Base-by-base conservation (phyloP, 2,113 vertebrate genomes). In the Tyrannus savana region DNA sequence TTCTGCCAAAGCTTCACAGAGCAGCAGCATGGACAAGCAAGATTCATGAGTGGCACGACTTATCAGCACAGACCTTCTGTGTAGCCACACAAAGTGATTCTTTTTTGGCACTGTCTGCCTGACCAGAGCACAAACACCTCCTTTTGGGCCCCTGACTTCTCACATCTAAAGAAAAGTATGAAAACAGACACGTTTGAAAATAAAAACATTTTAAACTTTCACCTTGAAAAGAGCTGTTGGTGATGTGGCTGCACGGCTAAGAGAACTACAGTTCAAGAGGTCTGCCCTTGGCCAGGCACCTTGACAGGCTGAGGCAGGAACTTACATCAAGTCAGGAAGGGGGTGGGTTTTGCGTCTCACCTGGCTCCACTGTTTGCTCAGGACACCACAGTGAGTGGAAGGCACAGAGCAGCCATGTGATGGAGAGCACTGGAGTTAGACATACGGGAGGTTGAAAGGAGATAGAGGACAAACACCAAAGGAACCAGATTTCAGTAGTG, bases 211-310 rank as follows among this genome's bases (percentile, higher is more conserved):
- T 77, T 17, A 71, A 81, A 62, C 15, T 33, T 52, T 71, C 53
- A 81, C 30, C 55, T 63, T 50, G 31, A 55, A 39, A 62, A 56
- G 22, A 67, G 14, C 14, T 58, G 5, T 17, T 77, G 25, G 28
- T 1, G 0, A n/a, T 8, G 22, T 12, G 10, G 30, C 17, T 67
- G 19, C 2, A 1, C 3, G 12, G 11, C 41, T 42, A 46, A 24
- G 55, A 73, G 23, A 80, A 42, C 6, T 59, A 15, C 18, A 59
- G 3, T 17, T 72, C 21, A 17, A 44, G 50, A 47, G 3, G 9
- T 37, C 42, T 55, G 14, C 9, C 17, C 5, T 79, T 30, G 18
- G 30, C 16, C 6, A 19, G 10, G 5, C 15, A 39, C 8, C 13
- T n/a, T 56, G 24, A 2, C 11, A 18, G 6, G 6, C 7, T 69